Base-by-base conservation (phyloP, 2,888 invertebrate species). In the Drosophila flavopinicola region DNA sequence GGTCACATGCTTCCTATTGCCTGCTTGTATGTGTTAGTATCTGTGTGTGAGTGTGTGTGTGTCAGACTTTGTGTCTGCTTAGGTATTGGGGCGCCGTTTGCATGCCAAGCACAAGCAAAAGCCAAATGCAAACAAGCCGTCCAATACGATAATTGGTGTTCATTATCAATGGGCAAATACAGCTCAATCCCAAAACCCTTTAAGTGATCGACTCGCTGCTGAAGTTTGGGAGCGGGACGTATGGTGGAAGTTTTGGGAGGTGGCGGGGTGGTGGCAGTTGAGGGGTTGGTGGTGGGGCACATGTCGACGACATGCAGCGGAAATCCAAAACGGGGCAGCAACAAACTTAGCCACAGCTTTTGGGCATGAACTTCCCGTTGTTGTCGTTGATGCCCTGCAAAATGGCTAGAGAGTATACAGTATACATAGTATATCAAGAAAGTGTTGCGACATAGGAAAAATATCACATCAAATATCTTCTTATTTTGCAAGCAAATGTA, bases 141-240 rank as follows among this genome's bases (percentile, higher is more conserved):
- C 51, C 45, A 51, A 64, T 51, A 56, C 57, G 78, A 49, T 82
- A 82, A 82, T 86, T 82, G 85, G 48, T 65, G 68, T 69, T 85
- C 85, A 86, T 86, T 86, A 82, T 82, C 87, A 85, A 68, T 85
- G 71, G 80, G 71, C 75, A 80, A 86, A 80, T 80, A 80, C 59
- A 70, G 66, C 76, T 79, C 82, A 85, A 80, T 86, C 35, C 54
- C 32, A 57, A 66, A 74, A 58, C 82, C 87, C 79, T 86, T 80
- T 66, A 73, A 69, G 69, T 68, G 86, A 76, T 83, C 69, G 42
- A 13, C 37, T n/a, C 13, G 27, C 29, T 1, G 17, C 10, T 24
- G 24, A 6, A 1, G 13, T 6, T 23, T 20, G 20, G 23, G 6
- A 15, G 9, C 3, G 25, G 15, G 15, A 20, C 1, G 3, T n/a